Evolutionary conservation across 1,140 invertebrate species (phyloP).

Genomic region (Ceratosolen fusciceps): DNA sequence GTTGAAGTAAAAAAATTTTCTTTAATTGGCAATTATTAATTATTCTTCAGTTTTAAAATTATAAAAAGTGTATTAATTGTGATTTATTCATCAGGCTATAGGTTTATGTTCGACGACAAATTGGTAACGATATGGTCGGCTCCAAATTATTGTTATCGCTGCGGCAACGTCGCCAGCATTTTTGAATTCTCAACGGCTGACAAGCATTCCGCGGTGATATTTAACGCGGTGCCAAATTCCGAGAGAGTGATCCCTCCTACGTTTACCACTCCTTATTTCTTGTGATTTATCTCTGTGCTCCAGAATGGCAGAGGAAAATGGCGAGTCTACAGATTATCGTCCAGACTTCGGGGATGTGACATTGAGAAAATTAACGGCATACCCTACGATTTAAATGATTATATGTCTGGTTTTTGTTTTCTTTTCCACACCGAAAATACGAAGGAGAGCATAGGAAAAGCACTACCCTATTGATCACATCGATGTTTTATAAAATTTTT

Average conservation of each 20-base stretch:
- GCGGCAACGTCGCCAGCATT: slow-evolving; percentile 94
- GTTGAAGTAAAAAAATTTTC: slow-evolving; percentile 3
- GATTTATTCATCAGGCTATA: slow-evolving; percentile 79
- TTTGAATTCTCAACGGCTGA: slow-evolving; percentile 86
- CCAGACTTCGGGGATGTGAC: slow-evolving; percentile 27
- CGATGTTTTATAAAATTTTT: slow-evolving; percentile 46
- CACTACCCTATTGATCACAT: slow-evolving; percentile 38
- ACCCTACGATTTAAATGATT: slow-evolving; percentile 32
- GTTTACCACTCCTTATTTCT: slow-evolving; percentile 96
- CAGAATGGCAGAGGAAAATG: neutral
- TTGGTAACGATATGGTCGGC: slow-evolving; percentile 98
- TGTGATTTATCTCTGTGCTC: slow-evolving; percentile 75
- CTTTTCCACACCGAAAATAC: neutral
- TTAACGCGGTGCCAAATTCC: slow-evolving; percentile 93
- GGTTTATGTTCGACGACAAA: slow-evolving; percentile 96
- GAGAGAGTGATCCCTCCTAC: slow-evolving; percentile 92
- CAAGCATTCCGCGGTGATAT: slow-evolving; percentile 87
- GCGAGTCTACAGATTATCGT: slow-evolving; percentile 2
- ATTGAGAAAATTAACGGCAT: neutral
- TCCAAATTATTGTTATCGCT: slow-evolving; percentile 96
- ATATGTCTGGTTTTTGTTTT: slow-evolving; percentile 26
- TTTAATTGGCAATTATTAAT: neutral
- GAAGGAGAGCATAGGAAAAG: neutral
- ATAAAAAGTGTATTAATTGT: neutral
- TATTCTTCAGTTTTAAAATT: neutral